A percentile compares a stretch with the other conserved stretches of the same genome.
Conservation (phyloP, 2,113 vertebrate species). For the Channa maculata region DNA sequence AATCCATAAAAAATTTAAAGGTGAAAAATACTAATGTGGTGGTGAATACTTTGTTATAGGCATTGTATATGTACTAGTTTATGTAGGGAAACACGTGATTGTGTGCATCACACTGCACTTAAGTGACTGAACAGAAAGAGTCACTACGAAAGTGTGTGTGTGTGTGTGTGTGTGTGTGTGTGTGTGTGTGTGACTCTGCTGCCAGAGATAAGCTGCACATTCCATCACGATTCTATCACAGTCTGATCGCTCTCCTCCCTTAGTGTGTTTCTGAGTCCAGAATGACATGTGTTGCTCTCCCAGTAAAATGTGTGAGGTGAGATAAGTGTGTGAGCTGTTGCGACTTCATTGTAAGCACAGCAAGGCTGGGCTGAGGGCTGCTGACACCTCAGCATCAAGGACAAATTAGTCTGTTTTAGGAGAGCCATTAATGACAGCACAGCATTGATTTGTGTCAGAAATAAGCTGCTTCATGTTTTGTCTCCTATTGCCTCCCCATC, state of each 20-base stretch:
- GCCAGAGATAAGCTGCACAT: constrained; percentile 70
- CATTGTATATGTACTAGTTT: too few species aligned
- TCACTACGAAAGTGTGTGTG: not conserved
- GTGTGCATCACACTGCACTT: not conserved
- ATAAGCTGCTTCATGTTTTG: constrained; percentile 37
- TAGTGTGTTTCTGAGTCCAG: constrained; percentile 16
- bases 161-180: constrained; percentile 6
- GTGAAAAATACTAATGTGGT: too few species aligned
- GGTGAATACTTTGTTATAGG: too few species aligned
- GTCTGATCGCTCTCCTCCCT: constrained; percentile 31
- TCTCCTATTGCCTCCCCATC: constrained; percentile 16
- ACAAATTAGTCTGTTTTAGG: constrained; percentile 22
- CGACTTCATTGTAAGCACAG: constrained; percentile 8
- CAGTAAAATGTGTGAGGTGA: constrained; percentile 37
- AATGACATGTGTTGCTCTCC: constrained; percentile 8
- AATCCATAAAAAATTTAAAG: too few species aligned
- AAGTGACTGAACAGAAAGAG: constrained; percentile 11
- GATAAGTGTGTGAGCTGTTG: constrained; percentile 47
- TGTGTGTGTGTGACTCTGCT: constrained; percentile 17
- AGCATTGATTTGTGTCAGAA: constrained; percentile 57
- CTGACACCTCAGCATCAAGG: constrained; percentile 10
- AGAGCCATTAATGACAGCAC: not conserved
- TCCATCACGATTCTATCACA: constrained; percentile 67
- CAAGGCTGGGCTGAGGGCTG: not conserved
- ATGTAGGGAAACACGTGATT: too few species aligned